Percentiles rank a stretch among this genome's conserved stretches.
Evolutionary conservation across 2,113 vertebrate species (phyloP).

Genomic region (Actenoides hombroni): DNA sequence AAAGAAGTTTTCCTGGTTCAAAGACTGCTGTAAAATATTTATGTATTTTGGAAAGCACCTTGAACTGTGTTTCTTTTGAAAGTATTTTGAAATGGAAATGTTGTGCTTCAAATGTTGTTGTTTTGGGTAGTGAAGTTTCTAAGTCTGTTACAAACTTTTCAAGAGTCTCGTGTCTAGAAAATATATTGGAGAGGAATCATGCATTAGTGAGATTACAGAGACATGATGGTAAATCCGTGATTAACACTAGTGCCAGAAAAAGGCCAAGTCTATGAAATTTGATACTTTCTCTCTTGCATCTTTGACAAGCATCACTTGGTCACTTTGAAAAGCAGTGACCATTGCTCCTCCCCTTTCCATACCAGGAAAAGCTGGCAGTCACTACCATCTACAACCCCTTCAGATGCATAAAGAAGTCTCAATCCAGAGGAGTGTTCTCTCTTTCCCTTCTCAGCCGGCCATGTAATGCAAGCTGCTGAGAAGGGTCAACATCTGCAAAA

Average conservation of each 20-base stretch:
- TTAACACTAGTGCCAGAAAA: background rate
- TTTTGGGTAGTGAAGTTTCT: background rate
- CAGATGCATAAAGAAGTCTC: background rate
- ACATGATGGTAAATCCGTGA: background rate
- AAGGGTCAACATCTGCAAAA: background rate
- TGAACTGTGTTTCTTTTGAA: background rate
- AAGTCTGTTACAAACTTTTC: background rate
- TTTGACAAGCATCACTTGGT: background rate
- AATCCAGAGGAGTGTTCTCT: background rate
- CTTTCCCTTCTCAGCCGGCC: background rate
- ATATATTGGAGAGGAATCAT: accelerated
- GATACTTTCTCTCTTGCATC: background rate
- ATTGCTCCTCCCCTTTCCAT: background rate
- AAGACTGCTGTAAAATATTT: constrained; percentile 3
- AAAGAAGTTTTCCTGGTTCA: background rate
- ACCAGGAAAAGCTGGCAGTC: background rate
- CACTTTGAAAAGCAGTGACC: background rate
- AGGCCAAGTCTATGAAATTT: background rate
- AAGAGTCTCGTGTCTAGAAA: background rate
- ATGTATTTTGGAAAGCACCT: background rate
- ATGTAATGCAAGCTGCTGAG: background rate
- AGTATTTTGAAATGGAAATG: background rate
- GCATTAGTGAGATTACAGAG: background rate
- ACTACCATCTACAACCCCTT: background rate
- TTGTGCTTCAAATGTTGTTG: background rate